Evolutionary conservation across 2,797 vertebrate species (phyloP).

Genomic region (Hyperoplus immaculatus): DNA sequence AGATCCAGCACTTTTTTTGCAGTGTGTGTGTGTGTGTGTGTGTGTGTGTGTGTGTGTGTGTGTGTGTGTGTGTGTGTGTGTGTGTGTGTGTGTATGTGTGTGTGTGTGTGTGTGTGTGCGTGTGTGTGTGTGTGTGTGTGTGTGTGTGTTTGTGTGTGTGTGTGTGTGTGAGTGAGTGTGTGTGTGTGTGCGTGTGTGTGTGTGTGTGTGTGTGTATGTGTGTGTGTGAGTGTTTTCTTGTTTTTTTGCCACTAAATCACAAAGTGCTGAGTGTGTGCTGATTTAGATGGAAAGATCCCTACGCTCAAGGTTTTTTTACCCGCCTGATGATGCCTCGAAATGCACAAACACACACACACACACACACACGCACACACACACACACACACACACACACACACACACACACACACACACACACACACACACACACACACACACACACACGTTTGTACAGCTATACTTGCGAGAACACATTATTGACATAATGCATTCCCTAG

Average conservation of each 20-base stretch:
- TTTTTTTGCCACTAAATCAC: slow-evolving; percentile 57
- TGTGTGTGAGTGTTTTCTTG: slow-evolving; percentile 41
- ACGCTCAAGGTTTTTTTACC: not conserved
- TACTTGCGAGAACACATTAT: no score
- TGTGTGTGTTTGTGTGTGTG: no score
- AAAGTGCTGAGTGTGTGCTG: slow-evolving; percentile 77
- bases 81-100: slow-evolving; percentile 29
- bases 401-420: slow-evolving; percentile 7
- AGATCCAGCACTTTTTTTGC: slow-evolving; percentile 37
- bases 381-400: slow-evolving; percentile 3
- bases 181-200: slow-evolving; percentile 9
- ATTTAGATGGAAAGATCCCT: slow-evolving; percentile 38
- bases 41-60: slow-evolving; percentile 31
- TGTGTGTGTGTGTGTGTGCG: no score
- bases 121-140: slow-evolving; percentile 2
- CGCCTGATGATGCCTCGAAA: not conserved
- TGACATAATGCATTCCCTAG: no score
- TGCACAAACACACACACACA: no score
- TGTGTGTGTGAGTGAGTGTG: no score
- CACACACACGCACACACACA: not conserved
- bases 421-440: no score
- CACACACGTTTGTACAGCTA: no score
- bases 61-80: slow-evolving; percentile 30
- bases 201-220: slow-evolving; percentile 27
- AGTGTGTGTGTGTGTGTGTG: slow-evolving; percentile 7